These are phyloP conservation scores for Hyposmocoma kahamanoa DNA, from an alignment of 1,140 invertebrate species.

Conservation along the genomic window DNA sequence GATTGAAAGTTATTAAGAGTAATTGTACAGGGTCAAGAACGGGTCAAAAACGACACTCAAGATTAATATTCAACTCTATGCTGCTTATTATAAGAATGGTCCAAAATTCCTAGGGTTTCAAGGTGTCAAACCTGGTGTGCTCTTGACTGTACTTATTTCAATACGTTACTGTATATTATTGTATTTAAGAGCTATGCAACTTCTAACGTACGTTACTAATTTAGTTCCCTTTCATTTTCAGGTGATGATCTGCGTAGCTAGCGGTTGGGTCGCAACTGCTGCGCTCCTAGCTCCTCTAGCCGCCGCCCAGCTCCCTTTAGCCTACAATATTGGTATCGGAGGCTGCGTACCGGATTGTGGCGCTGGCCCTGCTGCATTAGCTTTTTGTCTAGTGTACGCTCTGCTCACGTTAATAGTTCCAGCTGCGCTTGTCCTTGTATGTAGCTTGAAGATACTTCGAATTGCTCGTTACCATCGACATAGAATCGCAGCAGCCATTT, in stretches of 20 bases:
- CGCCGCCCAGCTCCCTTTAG: constrained; percentile 74
- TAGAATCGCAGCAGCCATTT: constrained; percentile 88
- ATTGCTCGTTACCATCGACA: constrained; percentile 88
- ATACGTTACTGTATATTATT: no score
- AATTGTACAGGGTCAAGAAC: no score
- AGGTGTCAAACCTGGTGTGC: no score
- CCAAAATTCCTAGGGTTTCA: no score
- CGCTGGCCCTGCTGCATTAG: constrained; percentile 72
- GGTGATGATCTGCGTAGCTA: constrained; percentile 71
- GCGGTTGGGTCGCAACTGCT: constrained; percentile 72
- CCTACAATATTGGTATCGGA: constrained; percentile 70
- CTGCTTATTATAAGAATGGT: no score
- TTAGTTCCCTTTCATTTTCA: constrained; percentile 27
- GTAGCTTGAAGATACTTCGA: constrained; percentile 84
- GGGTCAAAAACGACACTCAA: no score
- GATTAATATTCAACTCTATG: no score
- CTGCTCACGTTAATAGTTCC: constrained; percentile 79
- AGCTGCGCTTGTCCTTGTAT: constrained; percentile 79
- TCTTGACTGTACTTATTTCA: no score
- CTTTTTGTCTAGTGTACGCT: constrained; percentile 79
- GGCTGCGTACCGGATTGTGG: constrained; percentile 81
- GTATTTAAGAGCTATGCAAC: no score
- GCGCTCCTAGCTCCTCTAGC: constrained; percentile 71
- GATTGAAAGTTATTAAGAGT: no score
- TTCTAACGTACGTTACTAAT: not conserved